Evolutionary conservation across 2,888 invertebrate genomes (phyloP).

Genomic region (Drosophila stalkeri): DNA sequence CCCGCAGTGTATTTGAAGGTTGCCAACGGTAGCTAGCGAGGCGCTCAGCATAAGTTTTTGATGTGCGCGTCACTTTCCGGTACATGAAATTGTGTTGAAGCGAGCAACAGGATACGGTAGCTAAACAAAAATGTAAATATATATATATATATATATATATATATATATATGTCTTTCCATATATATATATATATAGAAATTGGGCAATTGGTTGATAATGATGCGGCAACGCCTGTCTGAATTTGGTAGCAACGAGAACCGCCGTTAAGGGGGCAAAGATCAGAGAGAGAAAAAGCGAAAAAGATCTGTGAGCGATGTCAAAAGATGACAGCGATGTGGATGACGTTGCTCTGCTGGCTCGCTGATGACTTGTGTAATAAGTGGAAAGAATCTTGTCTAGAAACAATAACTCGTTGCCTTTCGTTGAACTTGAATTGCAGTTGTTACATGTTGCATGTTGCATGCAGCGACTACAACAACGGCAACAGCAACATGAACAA

Average conservation of each 20-base stretch:
- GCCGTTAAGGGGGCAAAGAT: conserved; percentile 65
- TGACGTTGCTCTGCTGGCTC: conserved; percentile 62
- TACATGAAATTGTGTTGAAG: conserved; percentile 33
- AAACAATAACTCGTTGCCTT: conserved; percentile 77
- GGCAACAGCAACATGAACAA: conserved; percentile 35
- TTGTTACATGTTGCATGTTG: conserved; percentile 61
- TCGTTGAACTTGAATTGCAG: conserved; percentile 74
- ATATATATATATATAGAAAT: conserved; percentile 20
- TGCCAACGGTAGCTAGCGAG: neutral
- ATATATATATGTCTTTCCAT: no score
- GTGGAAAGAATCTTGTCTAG: conserved; percentile 80
- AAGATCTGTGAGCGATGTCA: conserved; percentile 45
- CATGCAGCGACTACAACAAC: conserved; percentile 26
- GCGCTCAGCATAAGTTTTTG: conserved; percentile 14
- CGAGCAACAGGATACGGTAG: conserved; percentile 68
- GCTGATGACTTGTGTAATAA: conserved; percentile 78
- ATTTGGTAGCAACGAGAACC: conserved; percentile 40
- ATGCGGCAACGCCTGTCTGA: conserved; percentile 71
- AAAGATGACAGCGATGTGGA: conserved; percentile 62
- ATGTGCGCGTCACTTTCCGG: conserved; percentile 59
- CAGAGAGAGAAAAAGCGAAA: conserved; percentile 5
- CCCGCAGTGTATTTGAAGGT: conserved; percentile 5
- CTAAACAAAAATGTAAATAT: neutral
- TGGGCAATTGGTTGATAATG: conserved; percentile 68
- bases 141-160: conserved; percentile 1